Conservation (phyloP, 2,113 vertebrate genomes). For the Dendrocopos noguchii region DNA sequence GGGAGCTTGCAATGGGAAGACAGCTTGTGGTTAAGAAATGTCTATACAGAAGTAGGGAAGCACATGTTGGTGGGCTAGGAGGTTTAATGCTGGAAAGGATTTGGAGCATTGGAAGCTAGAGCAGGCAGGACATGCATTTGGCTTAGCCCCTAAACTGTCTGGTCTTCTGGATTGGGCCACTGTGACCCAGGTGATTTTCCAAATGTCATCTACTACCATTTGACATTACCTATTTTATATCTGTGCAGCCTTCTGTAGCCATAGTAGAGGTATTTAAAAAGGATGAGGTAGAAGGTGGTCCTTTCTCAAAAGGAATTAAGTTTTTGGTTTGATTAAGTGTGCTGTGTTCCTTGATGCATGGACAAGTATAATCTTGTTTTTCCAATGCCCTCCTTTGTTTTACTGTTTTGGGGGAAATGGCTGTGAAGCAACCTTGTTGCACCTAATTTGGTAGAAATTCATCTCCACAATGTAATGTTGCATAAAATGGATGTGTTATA, state of each 20-base stretch:
- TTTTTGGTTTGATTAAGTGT: neutral
- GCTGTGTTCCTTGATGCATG: neutral
- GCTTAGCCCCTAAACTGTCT: neutral
- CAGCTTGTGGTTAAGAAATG: neutral
- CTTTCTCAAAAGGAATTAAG: neutral
- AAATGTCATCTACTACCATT: neutral
- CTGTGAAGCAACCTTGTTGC: neutral
- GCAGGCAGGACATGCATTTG: neutral
- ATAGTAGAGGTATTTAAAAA: neutral
- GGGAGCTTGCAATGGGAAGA: neutral
- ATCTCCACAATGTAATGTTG: neutral
- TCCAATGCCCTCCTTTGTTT: neutral
- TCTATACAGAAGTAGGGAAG: neutral
- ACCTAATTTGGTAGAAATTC: constrained; percentile 30
- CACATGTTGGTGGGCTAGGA: neutral
- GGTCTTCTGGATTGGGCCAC: neutral
- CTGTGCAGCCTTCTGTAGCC: neutral
- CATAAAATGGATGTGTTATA: constrained; percentile 26
- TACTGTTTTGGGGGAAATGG: neutral
- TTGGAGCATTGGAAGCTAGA: neutral
- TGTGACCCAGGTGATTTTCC: neutral
- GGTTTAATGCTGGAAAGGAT: neutral
- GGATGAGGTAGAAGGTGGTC: neutral
- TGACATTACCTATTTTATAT: neutral
- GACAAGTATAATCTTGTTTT: neutral